Evolutionary conservation across 2,888 invertebrate genomes (phyloP).

Genomic region (Eristalis pertinax): DNA sequence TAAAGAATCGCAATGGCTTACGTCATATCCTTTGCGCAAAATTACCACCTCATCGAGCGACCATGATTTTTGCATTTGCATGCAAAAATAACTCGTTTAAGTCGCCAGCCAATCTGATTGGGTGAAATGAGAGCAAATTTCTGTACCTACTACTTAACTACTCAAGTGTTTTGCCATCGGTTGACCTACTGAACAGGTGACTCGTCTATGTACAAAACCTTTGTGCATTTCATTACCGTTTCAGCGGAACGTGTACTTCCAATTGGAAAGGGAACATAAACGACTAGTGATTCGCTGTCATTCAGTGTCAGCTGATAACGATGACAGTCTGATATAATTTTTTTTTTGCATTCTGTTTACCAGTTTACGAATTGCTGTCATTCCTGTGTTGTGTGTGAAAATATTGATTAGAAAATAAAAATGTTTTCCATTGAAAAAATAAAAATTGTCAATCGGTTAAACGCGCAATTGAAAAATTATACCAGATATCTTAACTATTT

Average conservation of each 20-base stretch:
- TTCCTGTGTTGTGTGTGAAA: not conserved
- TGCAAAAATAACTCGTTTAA: not conserved
- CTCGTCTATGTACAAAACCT: not conserved
- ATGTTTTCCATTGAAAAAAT: conserved; percentile 34
- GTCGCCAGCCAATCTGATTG: not conserved
- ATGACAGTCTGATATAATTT: conserved; percentile 8
- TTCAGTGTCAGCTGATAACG: conserved; percentile 19
- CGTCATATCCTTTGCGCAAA: not conserved
- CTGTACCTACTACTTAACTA: not conserved
- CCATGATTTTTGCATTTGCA: not conserved
- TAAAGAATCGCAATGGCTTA: not conserved
- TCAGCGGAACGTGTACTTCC: not conserved
- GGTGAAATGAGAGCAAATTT: not conserved
- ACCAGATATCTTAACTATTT: conserved; percentile 2
- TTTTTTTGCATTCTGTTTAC: conserved; percentile 31
- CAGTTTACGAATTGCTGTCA: conserved; percentile 28
- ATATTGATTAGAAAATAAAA: not conserved
- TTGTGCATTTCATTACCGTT: not conserved
- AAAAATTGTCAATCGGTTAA: not conserved
- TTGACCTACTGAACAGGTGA: conserved; percentile 10
- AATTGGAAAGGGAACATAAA: not conserved
- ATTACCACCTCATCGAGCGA: not conserved
- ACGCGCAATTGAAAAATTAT: not conserved
- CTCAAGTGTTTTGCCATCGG: not conserved
- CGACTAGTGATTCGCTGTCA: not conserved